These are phyloP conservation scores for Brachionus paranguensis DNA, from an alignment of 1,140 invertebrate species.

Conservation along the genomic window DNA sequence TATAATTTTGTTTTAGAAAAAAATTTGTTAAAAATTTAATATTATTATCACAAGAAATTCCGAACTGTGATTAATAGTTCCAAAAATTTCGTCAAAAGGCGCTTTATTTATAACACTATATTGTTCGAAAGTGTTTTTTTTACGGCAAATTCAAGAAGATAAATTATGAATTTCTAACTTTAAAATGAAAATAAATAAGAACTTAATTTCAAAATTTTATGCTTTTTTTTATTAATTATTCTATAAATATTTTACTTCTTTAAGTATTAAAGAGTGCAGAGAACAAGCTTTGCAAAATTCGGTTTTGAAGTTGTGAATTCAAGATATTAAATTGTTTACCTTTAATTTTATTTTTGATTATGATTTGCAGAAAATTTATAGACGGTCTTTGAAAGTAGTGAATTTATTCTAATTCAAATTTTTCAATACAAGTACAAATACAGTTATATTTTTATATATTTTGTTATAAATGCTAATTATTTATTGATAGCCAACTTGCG, in stretches of 20 bases:
- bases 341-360: not conserved
- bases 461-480: not conserved
- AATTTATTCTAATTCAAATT: not conserved
- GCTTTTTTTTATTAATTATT: conserved; percentile 35
- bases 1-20: not conserved
- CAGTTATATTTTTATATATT: not conserved
- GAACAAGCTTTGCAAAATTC: not conserved
- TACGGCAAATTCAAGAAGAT: not conserved
- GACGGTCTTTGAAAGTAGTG: not conserved
- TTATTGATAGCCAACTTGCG: not conserved
- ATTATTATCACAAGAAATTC: not conserved
- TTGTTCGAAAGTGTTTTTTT: not conserved
- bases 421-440: not conserved
- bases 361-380: not conserved
- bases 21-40: not conserved
- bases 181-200: not conserved
- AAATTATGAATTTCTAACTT: conserved; percentile 1
- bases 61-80: not conserved
- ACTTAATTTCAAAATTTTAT: conserved; percentile 30
- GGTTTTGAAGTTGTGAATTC: not conserved
- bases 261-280: conserved; percentile 18
- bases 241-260: not conserved
- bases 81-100: not conserved
- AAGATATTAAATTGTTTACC: not conserved
- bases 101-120: not conserved